phyloP scores from a whole-genome alignment of 2,888 invertebrate genomes.

The Amiota minor region DNA sequence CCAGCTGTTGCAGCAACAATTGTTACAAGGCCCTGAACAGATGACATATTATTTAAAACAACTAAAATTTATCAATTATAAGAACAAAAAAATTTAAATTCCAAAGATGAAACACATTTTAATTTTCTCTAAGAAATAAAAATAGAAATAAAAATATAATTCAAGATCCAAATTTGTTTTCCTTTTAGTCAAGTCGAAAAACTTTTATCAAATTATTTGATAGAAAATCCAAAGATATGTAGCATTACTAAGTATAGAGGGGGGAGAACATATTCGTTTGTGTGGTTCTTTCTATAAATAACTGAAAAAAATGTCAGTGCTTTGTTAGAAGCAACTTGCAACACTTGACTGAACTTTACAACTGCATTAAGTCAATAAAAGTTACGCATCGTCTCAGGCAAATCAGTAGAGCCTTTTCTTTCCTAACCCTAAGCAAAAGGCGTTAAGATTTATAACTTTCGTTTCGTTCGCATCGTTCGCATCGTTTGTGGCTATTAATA shows the following conservation, averaged over 20 bases:
- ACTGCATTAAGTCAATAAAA: slow-evolving; percentile 65
- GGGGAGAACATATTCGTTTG: too few relatives aligned
- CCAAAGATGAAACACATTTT: background rate
- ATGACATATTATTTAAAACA: slow-evolving; percentile 36
- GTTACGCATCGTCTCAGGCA: slow-evolving; percentile 50
- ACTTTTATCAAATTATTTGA: too few relatives aligned
- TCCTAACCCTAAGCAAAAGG: slow-evolving; percentile 41
- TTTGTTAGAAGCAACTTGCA: slow-evolving; percentile 31
- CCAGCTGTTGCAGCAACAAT: slow-evolving; percentile 58
- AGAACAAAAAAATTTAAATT: background rate
- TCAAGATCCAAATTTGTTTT: too few relatives aligned
- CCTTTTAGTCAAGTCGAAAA: too few relatives aligned
- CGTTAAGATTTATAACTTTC: slow-evolving; percentile 56
- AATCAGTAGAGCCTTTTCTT: slow-evolving; percentile 14
- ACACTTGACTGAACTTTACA: slow-evolving; percentile 58
- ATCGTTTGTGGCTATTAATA: background rate
- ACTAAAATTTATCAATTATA: background rate
- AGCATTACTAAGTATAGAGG: too few relatives aligned
- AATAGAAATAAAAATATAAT: too few relatives aligned
- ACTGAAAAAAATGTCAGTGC: slow-evolving; percentile 1
- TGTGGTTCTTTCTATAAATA: too few relatives aligned
- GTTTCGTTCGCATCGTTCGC: too few relatives aligned
- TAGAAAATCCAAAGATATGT: too few relatives aligned
- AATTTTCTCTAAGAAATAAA: too few relatives aligned
- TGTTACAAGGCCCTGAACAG: slow-evolving; percentile 36